Percentiles rank a stretch among this genome's conserved stretches.
Evolutionary conservation across 2,797 vertebrate genomes (phyloP).

Genomic region (Neosilurus hyrtlii): DNA sequence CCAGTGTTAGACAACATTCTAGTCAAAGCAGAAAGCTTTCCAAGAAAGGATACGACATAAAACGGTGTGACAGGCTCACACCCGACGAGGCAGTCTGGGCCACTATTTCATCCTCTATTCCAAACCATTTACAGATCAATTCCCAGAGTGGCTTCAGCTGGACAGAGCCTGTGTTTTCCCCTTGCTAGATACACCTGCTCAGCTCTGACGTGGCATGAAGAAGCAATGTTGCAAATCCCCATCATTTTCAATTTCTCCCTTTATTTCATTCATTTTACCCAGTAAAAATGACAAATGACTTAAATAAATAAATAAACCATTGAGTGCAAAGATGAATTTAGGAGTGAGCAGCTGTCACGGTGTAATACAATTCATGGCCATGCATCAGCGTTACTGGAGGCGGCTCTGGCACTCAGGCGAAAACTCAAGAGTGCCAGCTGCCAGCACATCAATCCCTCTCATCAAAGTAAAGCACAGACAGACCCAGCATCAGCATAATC

Average conservation of each 20-base stretch:
- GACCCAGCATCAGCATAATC: conserved; percentile 29
- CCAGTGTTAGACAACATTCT: conserved; percentile 66
- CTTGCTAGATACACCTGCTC: conserved; percentile 53
- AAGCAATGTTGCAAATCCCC: conserved; percentile 56
- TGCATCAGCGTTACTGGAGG: conserved; percentile 73
- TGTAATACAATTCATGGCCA: conserved; percentile 75
- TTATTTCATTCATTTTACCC: conserved; percentile 57
- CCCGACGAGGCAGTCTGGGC: background rate
- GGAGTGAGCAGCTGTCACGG: conserved; percentile 68
- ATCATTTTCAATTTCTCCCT: conserved; percentile 59
- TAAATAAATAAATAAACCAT: conserved; percentile 72
- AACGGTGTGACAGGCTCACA: background rate
- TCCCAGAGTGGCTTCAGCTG: conserved; percentile 29
- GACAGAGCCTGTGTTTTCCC: conserved; percentile 58
- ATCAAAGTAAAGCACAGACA: conserved; percentile 62
- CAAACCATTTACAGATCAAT: conserved; percentile 44
- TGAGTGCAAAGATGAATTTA: conserved; percentile 72
- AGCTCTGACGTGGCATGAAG: conserved; percentile 33
- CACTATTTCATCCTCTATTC: conserved; percentile 34
- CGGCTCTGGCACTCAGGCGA: conserved; percentile 69
- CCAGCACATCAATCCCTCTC: conserved; percentile 72
- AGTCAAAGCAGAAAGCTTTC: conserved; percentile 46
- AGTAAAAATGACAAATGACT: conserved; percentile 68
- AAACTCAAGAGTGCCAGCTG: conserved; percentile 69
- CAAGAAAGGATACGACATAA: background rate